Conservation (phyloP, 2,797 vertebrate genomes). For the Xiphophorus birchmanni region DNA sequence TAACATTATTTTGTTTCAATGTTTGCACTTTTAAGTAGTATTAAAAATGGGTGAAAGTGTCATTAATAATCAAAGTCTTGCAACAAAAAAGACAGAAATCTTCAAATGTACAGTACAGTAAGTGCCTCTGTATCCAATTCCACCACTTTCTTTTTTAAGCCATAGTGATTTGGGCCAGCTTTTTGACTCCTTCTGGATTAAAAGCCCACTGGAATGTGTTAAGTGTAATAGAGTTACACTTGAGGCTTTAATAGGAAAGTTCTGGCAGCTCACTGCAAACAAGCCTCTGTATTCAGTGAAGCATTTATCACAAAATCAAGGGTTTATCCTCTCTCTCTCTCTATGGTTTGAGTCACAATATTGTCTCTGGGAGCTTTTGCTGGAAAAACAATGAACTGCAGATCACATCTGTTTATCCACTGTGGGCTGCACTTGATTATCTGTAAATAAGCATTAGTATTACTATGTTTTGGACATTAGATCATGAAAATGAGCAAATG, state of each 20-base stretch:
- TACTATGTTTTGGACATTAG: not conserved
- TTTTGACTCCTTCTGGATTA: constrained; percentile 46
- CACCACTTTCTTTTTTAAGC: constrained; percentile 24
- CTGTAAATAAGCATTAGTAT: not conserved
- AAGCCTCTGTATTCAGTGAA: constrained; percentile 54
- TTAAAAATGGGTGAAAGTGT: not conserved
- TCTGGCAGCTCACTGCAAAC: constrained; percentile 59
- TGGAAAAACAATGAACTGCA: constrained; percentile 33
- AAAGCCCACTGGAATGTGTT: constrained; percentile 50
- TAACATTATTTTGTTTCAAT: not conserved
- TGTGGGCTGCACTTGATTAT: not conserved
- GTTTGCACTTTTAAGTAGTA: not conserved
- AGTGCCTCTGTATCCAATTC: constrained; percentile 36
- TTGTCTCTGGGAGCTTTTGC: constrained; percentile 22
- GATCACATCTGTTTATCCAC: not conserved
- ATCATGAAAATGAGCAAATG: not conserved
- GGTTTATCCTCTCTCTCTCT: constrained; percentile 22
- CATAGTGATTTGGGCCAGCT: constrained; percentile 14
- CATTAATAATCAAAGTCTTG: not conserved
- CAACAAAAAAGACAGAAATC: not conserved
- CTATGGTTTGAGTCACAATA: constrained; percentile 35
- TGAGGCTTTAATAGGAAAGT: constrained; percentile 52
- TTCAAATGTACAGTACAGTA: not conserved
- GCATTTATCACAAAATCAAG: constrained; percentile 65
- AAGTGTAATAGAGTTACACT: constrained; percentile 42